Evolutionary conservation across 2,797 vertebrate species (phyloP).

Genomic region (Diglossa cyanea): DNA sequence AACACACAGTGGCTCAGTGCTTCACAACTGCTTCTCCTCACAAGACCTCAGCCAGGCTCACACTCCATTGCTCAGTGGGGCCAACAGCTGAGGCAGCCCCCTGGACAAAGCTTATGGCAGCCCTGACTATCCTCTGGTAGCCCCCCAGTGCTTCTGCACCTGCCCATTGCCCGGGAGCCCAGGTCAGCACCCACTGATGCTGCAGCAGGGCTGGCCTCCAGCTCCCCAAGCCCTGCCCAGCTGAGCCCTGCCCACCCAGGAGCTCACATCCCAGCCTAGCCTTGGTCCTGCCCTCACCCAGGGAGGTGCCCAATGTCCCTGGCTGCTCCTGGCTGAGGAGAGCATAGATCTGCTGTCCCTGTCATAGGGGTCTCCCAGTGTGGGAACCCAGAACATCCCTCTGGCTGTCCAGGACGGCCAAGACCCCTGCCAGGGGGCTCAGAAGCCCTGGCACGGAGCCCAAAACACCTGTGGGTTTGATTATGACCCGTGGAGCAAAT

Average conservation of each 20-base stretch:
- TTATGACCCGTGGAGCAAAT: no score
- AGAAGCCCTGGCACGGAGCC: no score
- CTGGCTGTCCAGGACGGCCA: no score
- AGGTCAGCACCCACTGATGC: rapidly evolving
- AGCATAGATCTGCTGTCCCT: not conserved
- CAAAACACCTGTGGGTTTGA: no score
- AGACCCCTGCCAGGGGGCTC: no score
- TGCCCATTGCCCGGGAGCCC: not conserved
- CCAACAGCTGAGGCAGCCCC: not conserved
- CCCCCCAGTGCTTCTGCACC: rapidly evolving
- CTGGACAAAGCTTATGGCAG: not conserved
- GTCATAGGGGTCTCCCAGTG: not conserved
- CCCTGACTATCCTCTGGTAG: not conserved
- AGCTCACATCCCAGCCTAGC: no score
- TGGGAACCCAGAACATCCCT: no score
- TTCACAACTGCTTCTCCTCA: not conserved
- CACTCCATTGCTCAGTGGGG: rapidly evolving
- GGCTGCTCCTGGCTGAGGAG: not conserved
- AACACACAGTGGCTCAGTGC: not conserved
- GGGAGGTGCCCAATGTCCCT: not conserved
- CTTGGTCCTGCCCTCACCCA: rapidly evolving
- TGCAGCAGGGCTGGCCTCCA: not conserved
- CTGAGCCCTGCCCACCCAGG: rapidly evolving
- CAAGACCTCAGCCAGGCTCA: rapidly evolving
- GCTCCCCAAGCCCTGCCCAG: not conserved